These are phyloP conservation scores for Zaprionus inermis DNA, from an alignment of 1,140 invertebrate genomes.

Conservation along the genomic window DNA sequence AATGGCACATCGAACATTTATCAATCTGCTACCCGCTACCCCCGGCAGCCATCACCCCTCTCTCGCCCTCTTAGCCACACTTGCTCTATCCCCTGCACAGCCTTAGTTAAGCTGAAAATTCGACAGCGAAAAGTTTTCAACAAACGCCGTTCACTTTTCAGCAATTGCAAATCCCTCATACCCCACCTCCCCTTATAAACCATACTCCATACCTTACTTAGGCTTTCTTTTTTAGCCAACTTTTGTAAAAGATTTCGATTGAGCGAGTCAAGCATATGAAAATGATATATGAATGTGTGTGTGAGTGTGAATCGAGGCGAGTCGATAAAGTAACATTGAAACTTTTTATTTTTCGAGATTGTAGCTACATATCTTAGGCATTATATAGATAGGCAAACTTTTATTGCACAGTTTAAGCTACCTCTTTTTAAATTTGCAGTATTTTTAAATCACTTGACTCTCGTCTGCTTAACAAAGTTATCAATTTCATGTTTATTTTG, in stretches of 20 bases:
- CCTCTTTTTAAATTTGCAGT: background rate
- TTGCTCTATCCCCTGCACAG: background rate
- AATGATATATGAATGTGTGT: slow-evolving; percentile 15
- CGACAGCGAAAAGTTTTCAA: slow-evolving; percentile 49
- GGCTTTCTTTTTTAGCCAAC: background rate
- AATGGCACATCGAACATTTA: slow-evolving; percentile 39
- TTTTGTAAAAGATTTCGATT: background rate
- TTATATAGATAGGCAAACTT: background rate
- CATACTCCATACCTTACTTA: background rate
- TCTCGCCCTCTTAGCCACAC: background rate
- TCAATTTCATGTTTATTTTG: slow-evolving; percentile 3
- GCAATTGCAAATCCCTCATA: slow-evolving; percentile 25
- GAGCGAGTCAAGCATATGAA: slow-evolving; percentile 20
- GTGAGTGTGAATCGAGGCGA: background rate
- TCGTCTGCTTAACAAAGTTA: background rate
- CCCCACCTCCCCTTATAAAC: background rate
- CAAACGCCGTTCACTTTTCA: slow-evolving; percentile 47
- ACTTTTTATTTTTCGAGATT: background rate
- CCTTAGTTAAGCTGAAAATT: slow-evolving; percentile 41
- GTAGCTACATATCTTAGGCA: background rate
- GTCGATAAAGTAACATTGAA: background rate
- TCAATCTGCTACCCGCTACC: slow-evolving; percentile 12
- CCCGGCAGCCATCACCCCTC: background rate
- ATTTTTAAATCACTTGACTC: background rate
- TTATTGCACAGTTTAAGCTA: background rate